Evolutionary conservation across 2,888 invertebrate species (phyloP).

Genomic region (Oegoconia quadripuncta): DNA sequence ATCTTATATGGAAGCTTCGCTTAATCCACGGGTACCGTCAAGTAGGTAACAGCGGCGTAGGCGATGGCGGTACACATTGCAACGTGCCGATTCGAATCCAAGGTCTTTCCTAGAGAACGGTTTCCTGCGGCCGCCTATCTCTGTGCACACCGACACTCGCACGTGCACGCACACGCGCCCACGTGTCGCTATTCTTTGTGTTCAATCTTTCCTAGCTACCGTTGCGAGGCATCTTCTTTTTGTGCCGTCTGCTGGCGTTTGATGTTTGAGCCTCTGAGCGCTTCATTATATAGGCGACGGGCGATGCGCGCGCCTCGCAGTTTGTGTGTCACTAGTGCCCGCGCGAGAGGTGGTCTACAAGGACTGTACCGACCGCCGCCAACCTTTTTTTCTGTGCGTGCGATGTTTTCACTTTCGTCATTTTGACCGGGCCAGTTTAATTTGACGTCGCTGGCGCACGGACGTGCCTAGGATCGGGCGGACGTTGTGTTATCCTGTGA

Average conservation of each 20-base stretch:
- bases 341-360: conserved; percentile 76
- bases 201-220: conserved; percentile 73
- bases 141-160: conserved; percentile 63
- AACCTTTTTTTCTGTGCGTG: conserved; percentile 77
- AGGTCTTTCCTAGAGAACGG: conserved; percentile 81
- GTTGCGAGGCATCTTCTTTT: conserved; percentile 74
- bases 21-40: conserved; percentile 55
- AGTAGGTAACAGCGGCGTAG: conserved; percentile 73
- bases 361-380: conserved; percentile 60
- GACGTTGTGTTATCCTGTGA: conserved; percentile 73
- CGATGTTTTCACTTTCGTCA: conserved; percentile 79
- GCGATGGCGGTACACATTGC: conserved; percentile 77
- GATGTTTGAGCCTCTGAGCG: conserved; percentile 64
- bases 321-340: conserved; percentile 76
- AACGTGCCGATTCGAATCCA: conserved; percentile 77
- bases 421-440: conserved; percentile 78
- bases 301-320: conserved; percentile 72
- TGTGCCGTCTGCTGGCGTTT: conserved; percentile 69
- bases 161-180: conserved; percentile 71
- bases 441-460: conserved; percentile 76
- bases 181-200: conserved; percentile 73
- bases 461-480: conserved; percentile 70
- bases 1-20: conserved; percentile 44
- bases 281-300: conserved; percentile 75
- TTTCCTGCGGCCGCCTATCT: conserved; percentile 79